phyloP scores from a whole-genome alignment of 2,888 invertebrate species.

The Cordilura impudica region DNA sequence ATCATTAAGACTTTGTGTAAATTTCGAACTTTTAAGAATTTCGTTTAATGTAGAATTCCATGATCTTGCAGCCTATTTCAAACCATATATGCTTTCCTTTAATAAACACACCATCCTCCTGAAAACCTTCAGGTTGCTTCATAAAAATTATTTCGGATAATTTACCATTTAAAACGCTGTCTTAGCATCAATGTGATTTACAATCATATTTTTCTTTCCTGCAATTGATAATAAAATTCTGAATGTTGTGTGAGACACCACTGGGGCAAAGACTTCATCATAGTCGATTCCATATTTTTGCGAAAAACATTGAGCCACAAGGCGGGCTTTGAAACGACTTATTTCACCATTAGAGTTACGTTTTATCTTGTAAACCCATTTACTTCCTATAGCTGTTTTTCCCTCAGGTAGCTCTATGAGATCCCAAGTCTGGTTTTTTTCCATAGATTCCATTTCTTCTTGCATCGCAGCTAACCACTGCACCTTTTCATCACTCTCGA shows the following conservation, averaged over 20 bases:
- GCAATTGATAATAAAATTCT: conserved; percentile 5
- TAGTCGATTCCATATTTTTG: too few species aligned
- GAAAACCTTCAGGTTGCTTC: conserved; percentile 56
- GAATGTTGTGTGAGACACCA: conserved; percentile 7
- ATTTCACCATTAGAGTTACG: conserved; percentile 46
- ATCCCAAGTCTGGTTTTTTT: too few species aligned
- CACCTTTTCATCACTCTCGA: too few species aligned
- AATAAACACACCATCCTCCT: conserved; percentile 42
- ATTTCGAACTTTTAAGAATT: conserved; percentile 9
- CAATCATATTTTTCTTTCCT: conserved; percentile 26
- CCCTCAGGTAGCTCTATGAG: conserved; percentile 61
- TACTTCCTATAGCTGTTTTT: conserved; percentile 61
- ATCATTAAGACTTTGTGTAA: conserved; percentile 36
- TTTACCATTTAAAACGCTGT: too few species aligned
- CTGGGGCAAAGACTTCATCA: conserved; percentile 49
- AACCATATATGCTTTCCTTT: conserved; percentile 55
- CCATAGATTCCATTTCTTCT: too few species aligned
- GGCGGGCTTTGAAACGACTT: conserved; percentile 27
- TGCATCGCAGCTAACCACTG: too few species aligned
- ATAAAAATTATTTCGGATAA: too few species aligned
- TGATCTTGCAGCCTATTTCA: conserved; percentile 59
- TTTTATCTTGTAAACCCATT: conserved; percentile 59
- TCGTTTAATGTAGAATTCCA: conserved; percentile 55
- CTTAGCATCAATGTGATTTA: too few species aligned
- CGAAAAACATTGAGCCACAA: too few species aligned